phyloP scores from a whole-genome alignment of 1,140 invertebrate species.

The Trypoxylus dichotomus region DNA sequence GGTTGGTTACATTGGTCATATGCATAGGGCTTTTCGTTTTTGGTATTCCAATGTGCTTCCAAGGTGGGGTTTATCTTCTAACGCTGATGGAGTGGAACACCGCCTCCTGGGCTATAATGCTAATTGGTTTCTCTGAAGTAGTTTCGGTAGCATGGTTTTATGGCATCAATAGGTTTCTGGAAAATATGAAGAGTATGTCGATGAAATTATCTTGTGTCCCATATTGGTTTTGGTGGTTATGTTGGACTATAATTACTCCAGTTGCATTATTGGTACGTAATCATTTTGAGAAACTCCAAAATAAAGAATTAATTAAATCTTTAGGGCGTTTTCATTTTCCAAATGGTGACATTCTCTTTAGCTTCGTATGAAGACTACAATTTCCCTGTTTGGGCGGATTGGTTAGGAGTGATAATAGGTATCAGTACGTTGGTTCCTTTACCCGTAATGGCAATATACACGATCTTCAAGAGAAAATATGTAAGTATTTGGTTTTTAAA shows the following conservation, averaged over 20 bases:
- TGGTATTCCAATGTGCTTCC: constrained; percentile 69
- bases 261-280: constrained; percentile 58
- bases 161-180: constrained; percentile 62
- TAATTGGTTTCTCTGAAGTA: constrained; percentile 74
- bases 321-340: constrained; percentile 70
- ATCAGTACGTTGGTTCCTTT: constrained; percentile 66
- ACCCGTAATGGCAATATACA: constrained; percentile 60
- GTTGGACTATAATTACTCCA: constrained; percentile 61
- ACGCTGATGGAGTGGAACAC: constrained; percentile 81
- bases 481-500: constrained; percentile 35
- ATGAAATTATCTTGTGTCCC: constrained; percentile 58
- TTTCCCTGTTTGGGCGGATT: constrained; percentile 69
- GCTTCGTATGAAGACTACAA: constrained; percentile 61
- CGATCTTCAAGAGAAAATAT: constrained; percentile 55
- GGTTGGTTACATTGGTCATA: constrained; percentile 63
- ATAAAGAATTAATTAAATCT: not conserved
- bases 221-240: constrained; percentile 60
- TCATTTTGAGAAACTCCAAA: not conserved
- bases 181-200: constrained; percentile 60
- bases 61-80: constrained; percentile 74
- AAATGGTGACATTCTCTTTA: constrained; percentile 63
- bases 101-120: constrained; percentile 79
- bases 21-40: constrained; percentile 65
- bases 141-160: constrained; percentile 72
- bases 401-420: constrained; percentile 71